Evolutionary conservation across 2,888 invertebrate species (phyloP).

Genomic region (Aphrophora alni): DNA sequence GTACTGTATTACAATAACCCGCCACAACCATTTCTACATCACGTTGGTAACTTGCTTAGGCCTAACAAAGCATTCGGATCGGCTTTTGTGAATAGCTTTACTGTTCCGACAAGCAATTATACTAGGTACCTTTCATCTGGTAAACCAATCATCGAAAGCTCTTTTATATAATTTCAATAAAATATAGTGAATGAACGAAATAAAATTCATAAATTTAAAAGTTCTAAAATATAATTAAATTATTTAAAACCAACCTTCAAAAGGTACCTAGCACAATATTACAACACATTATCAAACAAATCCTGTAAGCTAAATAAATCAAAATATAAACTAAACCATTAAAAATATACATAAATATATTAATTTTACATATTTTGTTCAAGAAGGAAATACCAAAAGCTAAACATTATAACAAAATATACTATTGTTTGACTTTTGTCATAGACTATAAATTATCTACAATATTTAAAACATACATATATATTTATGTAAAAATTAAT

Average conservation of each 20-base stretch:
- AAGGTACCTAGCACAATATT: not conserved
- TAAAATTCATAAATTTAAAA: not conserved
- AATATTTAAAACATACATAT: not conserved
- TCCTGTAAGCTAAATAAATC: not conserved
- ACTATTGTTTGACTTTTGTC: no score
- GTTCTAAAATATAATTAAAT: not conserved
- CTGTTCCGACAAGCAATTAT: not conserved
- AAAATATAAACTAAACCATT: not conserved
- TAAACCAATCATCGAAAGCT: not conserved
- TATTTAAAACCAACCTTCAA: not conserved
- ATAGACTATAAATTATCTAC: not conserved
- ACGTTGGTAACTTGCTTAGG: conserved; percentile 28
- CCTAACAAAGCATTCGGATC: conserved; percentile 36
- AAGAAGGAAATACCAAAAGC: not conserved
- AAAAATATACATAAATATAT: not conserved
- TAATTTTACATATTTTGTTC: not conserved
- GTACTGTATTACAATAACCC: conserved; percentile 17
- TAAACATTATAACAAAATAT: not conserved
- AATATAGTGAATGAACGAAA: not conserved
- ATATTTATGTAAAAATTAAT: no score
- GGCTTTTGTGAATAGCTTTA: conserved; percentile 34
- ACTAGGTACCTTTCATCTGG: not conserved
- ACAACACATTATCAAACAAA: not conserved
- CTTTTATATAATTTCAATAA: not conserved
- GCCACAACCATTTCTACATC: conserved; percentile 18